Conservation (phyloP, 2,113 vertebrate genomes). For the Charadrius vociferus region DNA sequence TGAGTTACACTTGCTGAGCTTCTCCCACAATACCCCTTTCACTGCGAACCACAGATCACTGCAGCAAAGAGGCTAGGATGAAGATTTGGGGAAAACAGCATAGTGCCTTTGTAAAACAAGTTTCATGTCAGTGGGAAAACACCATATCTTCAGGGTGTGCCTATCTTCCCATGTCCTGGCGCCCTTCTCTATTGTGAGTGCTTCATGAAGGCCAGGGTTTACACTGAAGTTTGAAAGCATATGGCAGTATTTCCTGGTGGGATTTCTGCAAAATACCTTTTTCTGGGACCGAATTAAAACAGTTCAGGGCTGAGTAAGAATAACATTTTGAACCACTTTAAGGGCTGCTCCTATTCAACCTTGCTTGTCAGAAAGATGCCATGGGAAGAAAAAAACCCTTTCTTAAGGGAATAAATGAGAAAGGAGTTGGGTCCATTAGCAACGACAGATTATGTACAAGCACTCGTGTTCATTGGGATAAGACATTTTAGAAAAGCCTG, state of each 20-base stretch:
- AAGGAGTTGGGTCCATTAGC: neutral
- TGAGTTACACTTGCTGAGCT: neutral
- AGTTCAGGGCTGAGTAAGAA: neutral
- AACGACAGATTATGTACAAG: neutral
- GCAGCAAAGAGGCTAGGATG: neutral
- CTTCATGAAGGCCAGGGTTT: neutral
- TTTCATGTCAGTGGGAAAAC: neutral
- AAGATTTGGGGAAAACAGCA: neutral
- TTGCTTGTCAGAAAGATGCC: neutral
- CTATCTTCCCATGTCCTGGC: neutral
- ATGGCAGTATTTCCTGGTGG: neutral
- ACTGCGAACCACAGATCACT: neutral
- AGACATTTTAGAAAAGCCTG: neutral
- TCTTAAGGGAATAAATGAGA: neutral
- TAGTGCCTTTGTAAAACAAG: neutral
- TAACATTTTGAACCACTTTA: neutral
- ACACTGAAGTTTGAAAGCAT: neutral
- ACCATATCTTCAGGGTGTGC: accelerated
- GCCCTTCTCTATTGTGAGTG: neutral
- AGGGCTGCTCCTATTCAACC: neutral
- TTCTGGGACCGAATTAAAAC: neutral
- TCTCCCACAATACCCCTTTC: neutral
- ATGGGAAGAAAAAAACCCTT: neutral
- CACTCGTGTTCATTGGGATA: neutral
- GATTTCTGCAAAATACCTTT: neutral